Evolutionary conservation across 1,140 invertebrate species (phyloP).

Genomic region (Trachymyrmex septentrionalis): DNA sequence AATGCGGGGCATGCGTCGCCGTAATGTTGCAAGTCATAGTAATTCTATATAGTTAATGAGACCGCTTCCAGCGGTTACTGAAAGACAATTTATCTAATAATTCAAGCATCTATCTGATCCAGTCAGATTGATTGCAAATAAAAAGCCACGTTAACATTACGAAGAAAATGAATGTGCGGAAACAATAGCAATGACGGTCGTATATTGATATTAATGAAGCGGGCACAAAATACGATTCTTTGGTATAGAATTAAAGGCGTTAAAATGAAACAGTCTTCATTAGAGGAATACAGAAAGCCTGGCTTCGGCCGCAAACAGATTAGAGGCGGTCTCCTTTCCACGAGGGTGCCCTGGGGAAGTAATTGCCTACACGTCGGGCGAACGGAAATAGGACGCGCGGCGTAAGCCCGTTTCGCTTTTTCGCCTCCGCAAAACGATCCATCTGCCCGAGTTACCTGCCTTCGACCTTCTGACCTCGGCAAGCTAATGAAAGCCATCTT

Average conservation of each 20-base stretch:
- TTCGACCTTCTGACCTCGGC: constrained; percentile 61
- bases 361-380: constrained; percentile 67
- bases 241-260: constrained; percentile 19
- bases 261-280: constrained; percentile 74
- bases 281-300: constrained; percentile 62
- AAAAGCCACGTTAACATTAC: background rate
- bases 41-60: background rate
- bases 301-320: constrained; percentile 77
- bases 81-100: constrained; percentile 19
- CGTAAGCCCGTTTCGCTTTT: constrained; percentile 71
- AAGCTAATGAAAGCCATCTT: constrained; percentile 60
- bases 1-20: background rate
- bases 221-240: background rate
- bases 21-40: background rate
- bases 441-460: constrained; percentile 61
- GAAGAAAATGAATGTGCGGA: background rate
- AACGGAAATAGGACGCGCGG: constrained; percentile 72
- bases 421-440: constrained; percentile 61
- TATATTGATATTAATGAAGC: constrained; percentile 11
- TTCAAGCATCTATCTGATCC: background rate
- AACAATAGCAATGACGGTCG: background rate
- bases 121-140: background rate
- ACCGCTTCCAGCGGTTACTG: background rate
- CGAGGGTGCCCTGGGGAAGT: constrained; percentile 56
- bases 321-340: constrained; percentile 65